phyloP scores from a whole-genome alignment of 2,888 invertebrate species.

The Dicyrtoma fusca region DNA sequence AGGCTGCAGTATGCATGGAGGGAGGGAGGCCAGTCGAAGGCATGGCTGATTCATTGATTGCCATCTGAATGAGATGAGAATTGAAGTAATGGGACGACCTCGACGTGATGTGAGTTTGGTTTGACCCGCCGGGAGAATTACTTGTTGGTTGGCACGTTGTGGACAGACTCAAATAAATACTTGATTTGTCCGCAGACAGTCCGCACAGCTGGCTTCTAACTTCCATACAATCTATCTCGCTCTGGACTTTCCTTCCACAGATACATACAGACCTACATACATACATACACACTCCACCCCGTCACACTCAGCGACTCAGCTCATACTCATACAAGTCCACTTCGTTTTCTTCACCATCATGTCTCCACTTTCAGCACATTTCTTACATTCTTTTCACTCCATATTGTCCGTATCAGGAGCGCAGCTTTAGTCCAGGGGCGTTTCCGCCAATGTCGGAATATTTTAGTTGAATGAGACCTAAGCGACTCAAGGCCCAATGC shows the following conservation, averaged over 20 bases:
- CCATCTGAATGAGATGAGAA: not conserved
- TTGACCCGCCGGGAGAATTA: not conserved
- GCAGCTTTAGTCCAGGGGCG: too few relatives aligned
- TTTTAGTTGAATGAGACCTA: too few relatives aligned
- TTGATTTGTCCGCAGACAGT: not conserved
- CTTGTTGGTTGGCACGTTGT: not conserved
- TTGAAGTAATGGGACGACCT: constrained; percentile 2
- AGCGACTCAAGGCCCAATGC: too few relatives aligned
- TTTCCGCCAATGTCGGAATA: too few relatives aligned
- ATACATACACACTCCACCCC: not conserved
- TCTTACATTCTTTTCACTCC: too few relatives aligned
- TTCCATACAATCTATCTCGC: not conserved
- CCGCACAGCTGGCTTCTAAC: not conserved
- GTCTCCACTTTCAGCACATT: too few relatives aligned
- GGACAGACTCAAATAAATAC: constrained; percentile 18
- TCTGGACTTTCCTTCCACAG: not conserved
- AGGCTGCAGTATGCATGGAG: too few relatives aligned
- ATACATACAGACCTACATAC: not conserved
- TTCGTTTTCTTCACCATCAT: too few relatives aligned
- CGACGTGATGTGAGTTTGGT: not conserved
- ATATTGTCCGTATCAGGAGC: too few relatives aligned
- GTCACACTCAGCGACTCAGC: too few relatives aligned
- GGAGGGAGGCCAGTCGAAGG: too few relatives aligned
- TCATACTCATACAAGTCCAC: too few relatives aligned
- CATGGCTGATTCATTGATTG: constrained; percentile 3